phyloP scores from a whole-genome alignment of 2,113 vertebrate species.

The Sinocyclocheilus anshuiensis region DNA sequence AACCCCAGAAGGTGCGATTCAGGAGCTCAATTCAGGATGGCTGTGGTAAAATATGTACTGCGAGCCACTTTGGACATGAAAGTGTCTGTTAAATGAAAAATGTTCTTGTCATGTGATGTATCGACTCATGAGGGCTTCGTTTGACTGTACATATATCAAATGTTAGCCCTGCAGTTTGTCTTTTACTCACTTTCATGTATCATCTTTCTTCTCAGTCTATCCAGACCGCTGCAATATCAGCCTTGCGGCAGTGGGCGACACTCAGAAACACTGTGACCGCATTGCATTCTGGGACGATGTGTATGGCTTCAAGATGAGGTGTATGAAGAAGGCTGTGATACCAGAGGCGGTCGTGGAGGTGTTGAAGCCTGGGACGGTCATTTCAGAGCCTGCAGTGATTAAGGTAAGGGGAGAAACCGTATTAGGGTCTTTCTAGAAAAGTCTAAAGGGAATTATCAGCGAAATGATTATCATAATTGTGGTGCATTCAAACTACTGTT shows the following conservation, averaged over 20 bases:
- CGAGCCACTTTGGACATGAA: background rate
- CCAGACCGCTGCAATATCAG: conserved; percentile 89
- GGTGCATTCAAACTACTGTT: background rate
- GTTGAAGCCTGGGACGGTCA: conserved; percentile 79
- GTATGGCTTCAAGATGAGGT: conserved; percentile 93
- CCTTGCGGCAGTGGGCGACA: conserved; percentile 84
- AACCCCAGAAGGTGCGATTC: background rate
- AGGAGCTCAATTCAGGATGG: background rate
- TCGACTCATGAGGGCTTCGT: background rate
- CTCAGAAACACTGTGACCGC: conserved; percentile 76
- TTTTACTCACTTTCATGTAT: background rate
- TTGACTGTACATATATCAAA: conserved; percentile 14
- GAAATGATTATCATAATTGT: background rate
- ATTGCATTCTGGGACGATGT: conserved; percentile 94
- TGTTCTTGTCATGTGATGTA: background rate
- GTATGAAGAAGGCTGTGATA: conserved; percentile 91
- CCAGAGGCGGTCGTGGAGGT: conserved; percentile 89
- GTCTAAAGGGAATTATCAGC: background rate
- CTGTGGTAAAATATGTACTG: background rate
- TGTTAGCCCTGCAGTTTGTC: background rate
- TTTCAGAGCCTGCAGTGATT: conserved; percentile 83
- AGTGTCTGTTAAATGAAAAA: conserved; percentile 1
- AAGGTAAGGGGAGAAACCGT: conserved; percentile 76
- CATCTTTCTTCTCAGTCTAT: conserved; percentile 80
- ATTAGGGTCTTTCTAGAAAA: background rate